These are phyloP conservation scores for Drosophila arawakana DNA, from an alignment of 1,140 invertebrate genomes.

Conservation along the genomic window DNA sequence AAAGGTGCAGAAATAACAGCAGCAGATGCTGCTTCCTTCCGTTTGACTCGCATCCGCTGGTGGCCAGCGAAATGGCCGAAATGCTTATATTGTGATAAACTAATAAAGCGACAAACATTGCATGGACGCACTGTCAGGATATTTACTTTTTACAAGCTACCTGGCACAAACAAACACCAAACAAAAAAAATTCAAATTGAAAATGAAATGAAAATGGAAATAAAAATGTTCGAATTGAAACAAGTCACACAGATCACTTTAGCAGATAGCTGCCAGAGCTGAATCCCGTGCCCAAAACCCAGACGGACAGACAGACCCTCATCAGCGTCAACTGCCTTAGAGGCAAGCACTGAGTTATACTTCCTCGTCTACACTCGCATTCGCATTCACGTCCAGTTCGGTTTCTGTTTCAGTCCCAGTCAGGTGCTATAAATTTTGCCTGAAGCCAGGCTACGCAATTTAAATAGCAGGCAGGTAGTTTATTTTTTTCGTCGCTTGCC, in stretches of 20 bases:
- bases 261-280: constrained; percentile 41
- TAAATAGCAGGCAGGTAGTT: constrained; percentile 67
- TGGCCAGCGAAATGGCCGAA: constrained; percentile 41
- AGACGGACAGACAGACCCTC: constrained; percentile 47
- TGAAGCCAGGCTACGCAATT: constrained; percentile 58
- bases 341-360: constrained; percentile 11
- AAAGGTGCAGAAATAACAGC: constrained; percentile 35
- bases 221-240: constrained; percentile 60
- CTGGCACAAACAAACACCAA: constrained; percentile 35
- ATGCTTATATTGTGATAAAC: constrained; percentile 75
- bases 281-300: constrained; percentile 4
- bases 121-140: constrained; percentile 57
- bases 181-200: constrained; percentile 77
- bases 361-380: constrained; percentile 4
- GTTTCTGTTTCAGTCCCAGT: constrained; percentile 38
- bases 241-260: constrained; percentile 52
- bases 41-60: constrained; percentile 32
- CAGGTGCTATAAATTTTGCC: constrained; percentile 62
- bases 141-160: constrained; percentile 76
- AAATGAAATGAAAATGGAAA: constrained; percentile 43
- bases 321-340: constrained; percentile 60
- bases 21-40: constrained; percentile 57
- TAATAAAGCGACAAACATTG: constrained; percentile 79
- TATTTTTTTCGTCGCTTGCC: constrained; percentile 36
- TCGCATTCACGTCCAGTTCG: constrained; percentile 3